These are phyloP conservation scores for Cranoglanis bouderius DNA, from an alignment of 2,113 vertebrate species.

Conservation along the genomic window DNA sequence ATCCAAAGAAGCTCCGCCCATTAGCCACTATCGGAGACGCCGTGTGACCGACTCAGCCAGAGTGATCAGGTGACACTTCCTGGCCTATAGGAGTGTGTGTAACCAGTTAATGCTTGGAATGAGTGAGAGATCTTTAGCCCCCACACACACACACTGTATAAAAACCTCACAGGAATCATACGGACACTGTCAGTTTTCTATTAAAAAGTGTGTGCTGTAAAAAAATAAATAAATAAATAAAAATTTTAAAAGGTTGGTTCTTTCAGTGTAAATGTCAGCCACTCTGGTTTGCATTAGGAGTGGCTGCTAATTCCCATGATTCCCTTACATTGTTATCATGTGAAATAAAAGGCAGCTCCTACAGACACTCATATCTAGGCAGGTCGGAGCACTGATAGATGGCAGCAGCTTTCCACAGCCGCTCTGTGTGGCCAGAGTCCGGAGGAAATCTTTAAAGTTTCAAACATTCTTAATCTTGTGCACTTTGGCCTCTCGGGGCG, in stretches of 20 bases:
- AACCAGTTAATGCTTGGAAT: constrained; percentile 34
- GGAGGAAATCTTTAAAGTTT: constrained; percentile 28
- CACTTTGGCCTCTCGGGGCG: constrained; percentile 41
- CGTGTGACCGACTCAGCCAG: constrained; percentile 38
- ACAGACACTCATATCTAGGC: background rate
- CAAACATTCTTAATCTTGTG: constrained; percentile 45
- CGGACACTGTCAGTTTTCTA: constrained; percentile 41
- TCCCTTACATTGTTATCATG: background rate
- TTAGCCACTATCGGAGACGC: background rate
- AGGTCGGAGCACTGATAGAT: constrained; percentile 19
- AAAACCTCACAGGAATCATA: constrained; percentile 34
- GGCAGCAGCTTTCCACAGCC: constrained; percentile 4
- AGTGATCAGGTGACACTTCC: constrained; percentile 43
- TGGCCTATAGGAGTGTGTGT: constrained; percentile 29
- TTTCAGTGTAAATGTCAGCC: background rate
- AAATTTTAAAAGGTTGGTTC: background rate
- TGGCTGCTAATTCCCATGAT: constrained; percentile 9
- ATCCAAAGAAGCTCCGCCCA: constrained; percentile 14
- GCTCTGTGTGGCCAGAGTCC: constrained; percentile 20
- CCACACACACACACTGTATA: background rate
- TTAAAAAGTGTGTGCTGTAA: background rate
- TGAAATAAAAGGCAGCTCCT: background rate
- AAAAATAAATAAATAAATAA: background rate
- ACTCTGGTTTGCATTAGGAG: background rate
- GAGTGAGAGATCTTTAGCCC: constrained; percentile 33